Base-by-base conservation (phyloP, 2,888 invertebrate genomes). In the Cistogaster globosa region DNA sequence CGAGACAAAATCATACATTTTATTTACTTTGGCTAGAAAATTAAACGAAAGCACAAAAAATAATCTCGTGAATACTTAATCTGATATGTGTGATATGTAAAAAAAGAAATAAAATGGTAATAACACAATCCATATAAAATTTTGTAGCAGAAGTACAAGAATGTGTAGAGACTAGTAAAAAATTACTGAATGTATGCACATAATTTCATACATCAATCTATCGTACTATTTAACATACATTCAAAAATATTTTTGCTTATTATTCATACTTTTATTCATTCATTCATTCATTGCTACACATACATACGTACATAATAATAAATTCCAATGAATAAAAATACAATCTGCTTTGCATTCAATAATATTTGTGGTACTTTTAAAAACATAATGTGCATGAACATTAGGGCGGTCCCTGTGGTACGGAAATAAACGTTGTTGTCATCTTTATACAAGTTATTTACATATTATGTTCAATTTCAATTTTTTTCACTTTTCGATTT, bases 211-310 rank as follows among this genome's bases (percentile, higher is more conserved):
- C 42, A 42, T 42, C 42, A 42, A 42, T 42, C 42, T 42, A 55
- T 4, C 42, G 36, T 53, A 84, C 67, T 60, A 84, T 80, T 68
- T 72, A 62, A 77, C 74, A 68, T 45, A 77, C 67, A 72, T 74
- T 68, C 42, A 76, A 62, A 48, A 67, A 80, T 68, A 80, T 77
- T 72, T 75, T 63, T 76, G 75, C 60, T 80, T 84, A 80, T 84
- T 84, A 80, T 84, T 80, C 75, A 84, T 84, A 65, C 79, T 78
- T 77, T 55, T 69, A 55, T 78, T 51, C 48, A 78, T 72, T 75
- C 68, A 75, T 68, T 60, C 57, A 45, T 76, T 51, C 58, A 48
- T 32, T 67, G 6, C 6, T 32, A 8, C 6, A 32, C 42, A 51
- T 12, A 14, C 14, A 14, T 42, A 14, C 12, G 8, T 32, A 32